Evolutionary conservation across 2,888 invertebrate species (phyloP), one percentile per base, ranked within the genome.

Genomic region (Habrosyne pyritoides): DNA sequence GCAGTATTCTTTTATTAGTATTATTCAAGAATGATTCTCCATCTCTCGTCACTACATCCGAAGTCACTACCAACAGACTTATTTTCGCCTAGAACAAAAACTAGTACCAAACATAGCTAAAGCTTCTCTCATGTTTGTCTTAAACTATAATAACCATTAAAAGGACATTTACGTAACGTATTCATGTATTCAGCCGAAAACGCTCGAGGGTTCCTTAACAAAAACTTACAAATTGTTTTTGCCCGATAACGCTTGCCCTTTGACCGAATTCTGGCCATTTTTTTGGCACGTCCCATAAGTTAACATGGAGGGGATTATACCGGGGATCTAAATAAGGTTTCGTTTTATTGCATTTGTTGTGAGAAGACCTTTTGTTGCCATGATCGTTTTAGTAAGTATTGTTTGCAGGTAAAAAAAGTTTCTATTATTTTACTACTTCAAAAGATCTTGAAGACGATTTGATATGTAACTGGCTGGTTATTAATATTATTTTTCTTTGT

Each of bases 201-300:
- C 58, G 71, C 73, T 70, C 60, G 57, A 60, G 75, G 74, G 77
- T 71, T 73, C 60, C 57, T 66, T 66, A 64, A 72, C 78, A 86
- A 81, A 84, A 82, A 84, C 81, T 81, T 83, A 76, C 81, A 83
- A 85, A 85, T 84, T 81, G 84, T 86, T 87, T 85, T 83, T 81
- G 73, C 69, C 56, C 57, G 66, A 67, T 26, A 76, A 79, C 73
- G 74, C 67, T 77, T 72, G 76, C 72, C 75, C 77, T 79, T 77
- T 79, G 77, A 74, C 77, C 74, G 67, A 47, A 18, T 42, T 42
- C 18, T 42, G 42, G 42, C 49, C 52, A 53, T 54, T 75, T 71
- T 75, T 74, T 70, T 67, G 63, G 66, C 68, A 71, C 66, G 66
- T 64, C 52, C 59, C 52, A 58, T 53, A 59, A 63, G 67, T 60